Evolutionary conservation across 2,113 vertebrate species (phyloP).

Genomic region (Mixornis gularis): DNA sequence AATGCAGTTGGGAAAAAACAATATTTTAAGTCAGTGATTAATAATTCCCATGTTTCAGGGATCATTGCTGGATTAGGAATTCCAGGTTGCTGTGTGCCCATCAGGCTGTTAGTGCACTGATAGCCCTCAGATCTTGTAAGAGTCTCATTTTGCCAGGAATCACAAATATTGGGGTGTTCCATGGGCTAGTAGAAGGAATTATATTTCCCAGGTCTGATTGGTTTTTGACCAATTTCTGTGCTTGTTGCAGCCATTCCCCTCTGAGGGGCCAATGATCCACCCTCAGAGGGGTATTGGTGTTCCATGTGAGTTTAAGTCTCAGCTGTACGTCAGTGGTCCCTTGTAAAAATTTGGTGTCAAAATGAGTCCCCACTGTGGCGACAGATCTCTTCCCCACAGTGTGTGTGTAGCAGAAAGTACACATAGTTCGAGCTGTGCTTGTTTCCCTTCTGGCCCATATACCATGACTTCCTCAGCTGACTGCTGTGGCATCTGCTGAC

Average conservation of each 20-base stretch:
- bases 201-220: not conserved
- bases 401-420: not conserved
- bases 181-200: not conserved
- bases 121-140: not conserved
- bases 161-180: not conserved
- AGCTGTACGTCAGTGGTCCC: too few species aligned
- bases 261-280: too few species aligned
- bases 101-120: not conserved
- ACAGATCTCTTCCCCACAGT: not conserved
- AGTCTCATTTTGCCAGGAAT: not conserved
- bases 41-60: not conserved
- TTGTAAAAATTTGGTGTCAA: too few species aligned
- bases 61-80: not conserved
- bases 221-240: not conserved
- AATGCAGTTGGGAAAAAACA: not conserved
- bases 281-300: too few species aligned
- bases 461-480: not conserved
- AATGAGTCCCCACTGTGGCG: too few species aligned
- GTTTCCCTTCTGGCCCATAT: not conserved
- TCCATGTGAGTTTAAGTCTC: not conserved
- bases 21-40: not conserved
- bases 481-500: not conserved
- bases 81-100: too few species aligned
- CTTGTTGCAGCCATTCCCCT: not conserved
- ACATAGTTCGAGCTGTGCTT: not conserved